Evolutionary conservation across 2,113 vertebrate genomes (phyloP), one percentile per base, ranked within the genome.

Genomic region (Tringa solitaria): DNA sequence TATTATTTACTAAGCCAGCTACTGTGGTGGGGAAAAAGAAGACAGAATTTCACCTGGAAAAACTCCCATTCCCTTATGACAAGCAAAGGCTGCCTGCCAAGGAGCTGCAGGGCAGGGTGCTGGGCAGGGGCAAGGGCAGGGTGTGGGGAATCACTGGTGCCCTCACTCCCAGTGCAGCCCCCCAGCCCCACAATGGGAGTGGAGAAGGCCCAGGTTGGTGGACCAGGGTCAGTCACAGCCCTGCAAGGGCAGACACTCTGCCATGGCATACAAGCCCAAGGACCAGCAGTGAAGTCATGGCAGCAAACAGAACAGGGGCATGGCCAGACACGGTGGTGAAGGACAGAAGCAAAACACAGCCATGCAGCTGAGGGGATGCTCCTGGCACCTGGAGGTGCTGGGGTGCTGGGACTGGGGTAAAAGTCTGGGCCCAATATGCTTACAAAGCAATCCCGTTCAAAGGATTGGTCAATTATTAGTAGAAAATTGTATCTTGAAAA

Each of bases 231-330:
- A 82, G 27, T 10, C 23, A 39, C 10, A 69, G 12, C 18, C 24
- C 14, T 8, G 4, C 30, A 61, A 48, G 26, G n/a, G 16, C 24
- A 76, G 39, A 64, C 18, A 7, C 3, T 6, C 5, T 46, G 10
- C 6, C 3, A 4, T 21, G 23, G 13, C 2, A 1, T 0, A 0
- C 12, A 51, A 15, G 15, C 6, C 28, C 30, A 46, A 43, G 20
- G 39, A 22, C 18, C 17, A 30, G 16, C 21, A 30, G 11, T 14
- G 30, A 19, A 2, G 3, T 24, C 15, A 28, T 5, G 4, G 28
- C 19, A n/a, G 22, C 5, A 32, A 23, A 22, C 4, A 27, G n/a
- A 23, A 35, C 4, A 43, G 14, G 4, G 20, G 4, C 37, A 14
- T 4, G 8, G 18, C 12, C 43, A 30, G 21, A 6, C 1, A 1